A percentile compares a stretch with the other conserved stretches of the same genome.
Evolutionary conservation across 2,113 vertebrate species (phyloP).

Genomic region (Athene cunicularia): DNA sequence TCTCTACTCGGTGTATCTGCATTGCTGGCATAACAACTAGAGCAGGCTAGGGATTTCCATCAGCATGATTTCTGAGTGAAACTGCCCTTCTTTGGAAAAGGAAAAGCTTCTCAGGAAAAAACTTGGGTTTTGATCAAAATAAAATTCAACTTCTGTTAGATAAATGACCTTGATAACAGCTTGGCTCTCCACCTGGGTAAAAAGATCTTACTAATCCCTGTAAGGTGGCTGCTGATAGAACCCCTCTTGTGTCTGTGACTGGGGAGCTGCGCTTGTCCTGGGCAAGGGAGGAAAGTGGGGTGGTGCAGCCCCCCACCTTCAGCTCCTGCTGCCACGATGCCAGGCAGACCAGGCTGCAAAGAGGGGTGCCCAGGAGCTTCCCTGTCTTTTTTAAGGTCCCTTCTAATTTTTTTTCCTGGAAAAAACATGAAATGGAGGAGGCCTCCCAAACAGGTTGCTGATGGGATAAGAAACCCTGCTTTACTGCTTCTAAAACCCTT

Average conservation of each 20-base stretch:
- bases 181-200: not conserved
- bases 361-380: not conserved
- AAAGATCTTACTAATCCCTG: not conserved
- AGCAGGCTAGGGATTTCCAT: not conserved
- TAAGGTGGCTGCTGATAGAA: not conserved
- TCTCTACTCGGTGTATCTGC: not conserved
- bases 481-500: not conserved
- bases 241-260: not conserved
- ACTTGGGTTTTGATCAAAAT: not conserved
- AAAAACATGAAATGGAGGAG: not conserved
- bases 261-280: not conserved
- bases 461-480: not conserved
- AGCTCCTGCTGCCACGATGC: not conserved
- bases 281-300: not conserved
- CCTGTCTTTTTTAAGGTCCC: not conserved
- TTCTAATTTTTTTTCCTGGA: not conserved
- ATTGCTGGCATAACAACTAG: fast-evolving
- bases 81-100: not conserved
- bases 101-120: not conserved
- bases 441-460: not conserved
- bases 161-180: not conserved
- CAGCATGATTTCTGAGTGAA: not conserved
- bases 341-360: not conserved
- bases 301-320: not conserved
- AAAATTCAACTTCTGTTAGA: not conserved